phyloP scores from a whole-genome alignment of 2,113 vertebrate species.

The Barbus barbus region DNA sequence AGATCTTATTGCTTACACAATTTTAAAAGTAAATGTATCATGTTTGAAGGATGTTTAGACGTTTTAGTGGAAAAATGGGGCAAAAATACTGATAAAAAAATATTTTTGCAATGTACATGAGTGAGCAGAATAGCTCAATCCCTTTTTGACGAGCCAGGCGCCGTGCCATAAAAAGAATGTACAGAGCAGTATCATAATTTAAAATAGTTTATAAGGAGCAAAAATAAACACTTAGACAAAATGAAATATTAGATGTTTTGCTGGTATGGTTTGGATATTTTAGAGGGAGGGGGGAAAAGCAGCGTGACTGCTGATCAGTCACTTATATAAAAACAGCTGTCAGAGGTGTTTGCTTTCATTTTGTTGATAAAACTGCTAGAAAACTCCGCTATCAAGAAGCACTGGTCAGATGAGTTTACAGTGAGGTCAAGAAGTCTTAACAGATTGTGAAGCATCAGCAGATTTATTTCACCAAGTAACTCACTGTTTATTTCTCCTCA shows the following conservation, averaged over 20 bases:
- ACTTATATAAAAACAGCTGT: constrained; percentile 34
- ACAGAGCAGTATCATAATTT: constrained; percentile 16
- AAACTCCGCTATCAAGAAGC: constrained; percentile 1
- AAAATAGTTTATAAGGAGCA: background rate
- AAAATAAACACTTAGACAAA: constrained; percentile 11
- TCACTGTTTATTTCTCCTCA: background rate
- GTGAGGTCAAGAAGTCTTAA: constrained; percentile 24
- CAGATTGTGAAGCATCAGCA: background rate
- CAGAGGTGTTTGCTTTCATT: constrained; percentile 21
- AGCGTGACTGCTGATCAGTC: constrained; percentile 3
- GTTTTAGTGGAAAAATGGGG: background rate
- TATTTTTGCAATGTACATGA: background rate
- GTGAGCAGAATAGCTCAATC: background rate
- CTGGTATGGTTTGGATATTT: background rate
- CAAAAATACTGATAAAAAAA: background rate
- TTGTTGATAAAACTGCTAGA: constrained; percentile 17
- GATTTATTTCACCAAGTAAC: background rate
- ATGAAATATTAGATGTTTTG: too few species aligned
- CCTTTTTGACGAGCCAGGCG: constrained; percentile 1
- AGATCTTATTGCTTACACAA: background rate
- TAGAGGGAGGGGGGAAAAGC: background rate
- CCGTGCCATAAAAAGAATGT: constrained; percentile 5
- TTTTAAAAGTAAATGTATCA: background rate
- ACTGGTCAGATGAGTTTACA: background rate
- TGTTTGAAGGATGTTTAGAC: background rate